phyloP scores from a whole-genome alignment of 2,888 invertebrate species.

The Iselma pallidipennis region DNA sequence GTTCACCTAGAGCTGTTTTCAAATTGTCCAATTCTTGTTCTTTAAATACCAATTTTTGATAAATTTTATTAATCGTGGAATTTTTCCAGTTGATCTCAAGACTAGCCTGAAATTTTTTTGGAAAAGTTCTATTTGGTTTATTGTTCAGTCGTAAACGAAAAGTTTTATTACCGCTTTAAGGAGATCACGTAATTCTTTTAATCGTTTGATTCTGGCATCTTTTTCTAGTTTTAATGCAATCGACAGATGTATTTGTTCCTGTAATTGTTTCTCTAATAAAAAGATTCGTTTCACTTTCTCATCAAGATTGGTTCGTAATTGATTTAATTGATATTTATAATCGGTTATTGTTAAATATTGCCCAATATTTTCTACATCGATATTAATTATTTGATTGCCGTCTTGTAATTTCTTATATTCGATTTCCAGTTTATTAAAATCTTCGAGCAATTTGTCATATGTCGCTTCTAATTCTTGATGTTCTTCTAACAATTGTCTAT shows the following conservation, averaged over 20 bases:
- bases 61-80: background rate
- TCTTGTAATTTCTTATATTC: too few relatives aligned
- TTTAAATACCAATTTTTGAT: background rate
- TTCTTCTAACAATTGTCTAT: background rate
- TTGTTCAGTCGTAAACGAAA: background rate
- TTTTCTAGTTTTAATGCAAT: slow-evolving; percentile 61
- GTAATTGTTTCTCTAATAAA: background rate
- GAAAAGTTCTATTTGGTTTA: background rate
- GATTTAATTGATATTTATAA: too few relatives aligned
- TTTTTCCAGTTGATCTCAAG: background rate
- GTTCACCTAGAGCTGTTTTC: background rate
- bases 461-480: background rate
- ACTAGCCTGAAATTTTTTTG: background rate
- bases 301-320: background rate
- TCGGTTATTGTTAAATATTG: too few relatives aligned
- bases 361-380: background rate
- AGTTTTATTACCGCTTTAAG: slow-evolving; percentile 47
- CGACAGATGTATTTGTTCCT: slow-evolving; percentile 39
- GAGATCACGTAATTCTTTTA: slow-evolving; percentile 44
- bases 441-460: background rate
- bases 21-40: background rate
- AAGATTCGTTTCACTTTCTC: background rate
- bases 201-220: slow-evolving; percentile 51
- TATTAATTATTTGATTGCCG: too few relatives aligned
- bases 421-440: background rate